Evolutionary conservation across 2,888 invertebrate species (phyloP).

Genomic region (Dolomedes plantarius): DNA sequence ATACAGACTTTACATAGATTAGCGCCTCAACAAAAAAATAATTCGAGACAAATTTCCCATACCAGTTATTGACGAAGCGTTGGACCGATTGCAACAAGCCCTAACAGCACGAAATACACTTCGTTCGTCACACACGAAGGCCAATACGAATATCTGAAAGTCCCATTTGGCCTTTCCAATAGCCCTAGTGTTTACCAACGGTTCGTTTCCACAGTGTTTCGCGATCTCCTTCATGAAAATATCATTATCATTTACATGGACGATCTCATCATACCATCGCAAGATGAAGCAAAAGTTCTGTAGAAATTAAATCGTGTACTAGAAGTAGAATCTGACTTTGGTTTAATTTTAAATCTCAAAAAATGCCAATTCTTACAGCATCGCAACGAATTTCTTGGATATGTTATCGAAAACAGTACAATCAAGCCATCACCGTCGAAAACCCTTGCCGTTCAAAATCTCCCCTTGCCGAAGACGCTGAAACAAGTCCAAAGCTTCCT

Average conservation of each 20-base stretch:
- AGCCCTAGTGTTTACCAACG: constrained; percentile 12
- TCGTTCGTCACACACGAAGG: constrained; percentile 12
- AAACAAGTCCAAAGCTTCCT: too few relatives aligned
- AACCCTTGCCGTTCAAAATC: too few relatives aligned
- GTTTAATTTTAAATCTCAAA: constrained; percentile 30
- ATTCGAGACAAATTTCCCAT: too few relatives aligned
- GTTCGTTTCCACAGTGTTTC: constrained; percentile 3
- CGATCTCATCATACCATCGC: constrained; percentile 12
- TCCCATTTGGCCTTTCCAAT: constrained; percentile 7
- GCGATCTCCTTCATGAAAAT: background rate
- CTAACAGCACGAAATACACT: constrained; percentile 1
- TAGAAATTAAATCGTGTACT: background rate
- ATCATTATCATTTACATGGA: constrained; percentile 31
- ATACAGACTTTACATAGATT: background rate
- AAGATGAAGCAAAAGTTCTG: background rate
- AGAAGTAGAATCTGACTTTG: constrained; percentile 5
- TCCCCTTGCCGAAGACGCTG: too few relatives aligned
- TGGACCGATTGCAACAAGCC: too few relatives aligned
- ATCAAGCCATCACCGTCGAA: too few relatives aligned
- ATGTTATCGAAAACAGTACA: too few relatives aligned
- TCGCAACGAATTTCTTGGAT: constrained; percentile 11
- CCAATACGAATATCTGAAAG: constrained; percentile 8
- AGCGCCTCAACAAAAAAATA: too few relatives aligned
- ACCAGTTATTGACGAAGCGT: too few relatives aligned
- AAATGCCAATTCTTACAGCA: constrained; percentile 25